Evolutionary conservation across 1,140 invertebrate species (phyloP).

Genomic region (Lutraria rhynchaena): DNA sequence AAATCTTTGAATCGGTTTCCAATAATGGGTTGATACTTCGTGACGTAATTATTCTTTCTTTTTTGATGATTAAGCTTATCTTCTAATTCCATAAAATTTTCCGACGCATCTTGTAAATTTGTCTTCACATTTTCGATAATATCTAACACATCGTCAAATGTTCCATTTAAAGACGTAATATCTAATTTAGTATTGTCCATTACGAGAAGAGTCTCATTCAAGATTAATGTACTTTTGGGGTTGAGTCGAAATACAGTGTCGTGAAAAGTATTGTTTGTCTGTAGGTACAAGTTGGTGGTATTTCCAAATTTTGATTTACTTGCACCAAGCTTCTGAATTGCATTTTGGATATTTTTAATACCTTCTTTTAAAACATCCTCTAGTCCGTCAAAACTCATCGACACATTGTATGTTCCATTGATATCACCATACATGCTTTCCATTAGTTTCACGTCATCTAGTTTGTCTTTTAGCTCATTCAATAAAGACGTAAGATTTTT

Average conservation of each 20-base stretch:
- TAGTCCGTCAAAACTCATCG: not conserved
- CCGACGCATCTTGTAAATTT: not conserved
- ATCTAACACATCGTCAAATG: not conserved
- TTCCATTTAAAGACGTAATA: not conserved
- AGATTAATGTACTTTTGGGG: not conserved
- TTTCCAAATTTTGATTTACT: not conserved
- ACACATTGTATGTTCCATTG: conserved; percentile 29
- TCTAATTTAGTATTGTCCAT: conserved; percentile 10
- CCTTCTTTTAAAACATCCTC: not conserved
- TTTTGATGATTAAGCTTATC: conserved; percentile 1
- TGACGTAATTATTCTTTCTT: conserved; percentile 37
- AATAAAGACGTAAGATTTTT: not conserved
- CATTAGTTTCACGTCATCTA: not conserved
- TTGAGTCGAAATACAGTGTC: not conserved
- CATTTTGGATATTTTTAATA: not conserved
- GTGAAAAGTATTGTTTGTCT: conserved; percentile 18
- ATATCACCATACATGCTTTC: conserved; percentile 27
- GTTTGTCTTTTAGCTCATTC: not conserved
- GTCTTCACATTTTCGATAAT: not conserved
- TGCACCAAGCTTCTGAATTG: not conserved
- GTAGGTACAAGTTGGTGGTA: not conserved
- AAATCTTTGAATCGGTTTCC: not conserved
- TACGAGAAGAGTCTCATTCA: not conserved
- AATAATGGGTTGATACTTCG: not conserved
- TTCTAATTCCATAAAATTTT: conserved; percentile 12